Evolutionary conservation across 1,140 invertebrate species (phyloP), one percentile per base, ranked within the genome.

Genomic region (Arctopsyche grandis): DNA sequence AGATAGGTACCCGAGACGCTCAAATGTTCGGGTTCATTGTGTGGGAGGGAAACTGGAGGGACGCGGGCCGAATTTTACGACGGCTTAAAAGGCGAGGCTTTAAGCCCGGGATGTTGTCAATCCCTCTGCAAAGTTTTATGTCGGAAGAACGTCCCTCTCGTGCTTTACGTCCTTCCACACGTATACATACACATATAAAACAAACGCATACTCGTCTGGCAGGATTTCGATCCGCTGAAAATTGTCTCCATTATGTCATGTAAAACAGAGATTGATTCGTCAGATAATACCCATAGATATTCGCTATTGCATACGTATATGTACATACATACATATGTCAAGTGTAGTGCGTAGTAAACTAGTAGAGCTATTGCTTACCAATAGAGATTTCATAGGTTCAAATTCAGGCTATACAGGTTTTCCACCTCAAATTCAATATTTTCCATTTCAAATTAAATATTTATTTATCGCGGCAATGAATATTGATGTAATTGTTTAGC

Each of bases 261-360:
- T 79, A 79, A 81, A 81, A 79, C 77, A 79, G 69, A 77, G 73
- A 81, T 81, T 81, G 80, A 81, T 81, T 81, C 44, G 77, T 76
- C 76, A 52, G 76, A 81, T 69, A 76, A 78, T 74, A 77, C 70
- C 21, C 14, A 44, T 22, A 24, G 24, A 46, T 74, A 22, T 74
- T 74, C 9, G 16, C 22, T 22, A 66, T 38, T 38, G 7, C n/a
- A n/a, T n/a, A n/a, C n/a, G n/a, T n/a, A n/a, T n/a, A n/a, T n/a
- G n/a, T n/a, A n/a, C n/a, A n/a, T n/a, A n/a, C n/a, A n/a, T n/a
- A n/a, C n/a, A n/a, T n/a, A n/a, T n/a, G n/a, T n/a, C n/a, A n/a
- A n/a, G n/a, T n/a, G n/a, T n/a, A n/a, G n/a, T n/a, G n/a, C n/a
- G n/a, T n/a, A n/a, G n/a, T n/a, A n/a, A n/a, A n/a, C n/a, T n/a